Base-by-base conservation (phyloP, 2,113 vertebrate species). In the Ardeotis arabs region DNA sequence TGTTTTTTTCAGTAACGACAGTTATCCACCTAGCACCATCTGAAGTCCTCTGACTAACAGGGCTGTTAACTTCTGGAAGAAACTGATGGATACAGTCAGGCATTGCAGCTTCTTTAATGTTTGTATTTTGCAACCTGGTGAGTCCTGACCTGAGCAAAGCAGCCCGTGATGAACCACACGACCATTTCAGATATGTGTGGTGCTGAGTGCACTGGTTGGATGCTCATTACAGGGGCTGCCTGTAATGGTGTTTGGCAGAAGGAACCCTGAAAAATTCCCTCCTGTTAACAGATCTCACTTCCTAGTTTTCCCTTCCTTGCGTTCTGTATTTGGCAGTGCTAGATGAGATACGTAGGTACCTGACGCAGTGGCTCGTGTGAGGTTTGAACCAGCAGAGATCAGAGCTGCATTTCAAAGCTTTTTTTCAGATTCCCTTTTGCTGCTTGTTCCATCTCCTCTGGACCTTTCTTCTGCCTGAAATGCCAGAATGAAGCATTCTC, bases 381-480 rank as follows among this genome's bases (percentile, higher is more conserved):
- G 49, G 28, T 84, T 82, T 91, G 41, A 82, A 90, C 62, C 41
- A 84, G 83, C 22, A 82, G 78, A 96, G 63, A 95, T 90, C 85
- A 93, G 55, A 89, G 47, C 45, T 82, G 44, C 68, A 64, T 95
- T 94, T 90, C 80, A 95, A 93, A 94, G 86, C 14, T 15, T 50
- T 53, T 84, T 73, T 82, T 87, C 60, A 88, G 63, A 35, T 95
- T 93, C 55, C 69, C 63, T 1, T 3, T 50, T 95, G 66, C 47
- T 91, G 45, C 47, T 91, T 81, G 31, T 90, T 95, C 88, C 55
- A 27, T 74, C 63, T 95, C 53, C 63, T 97, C 74, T 90, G 66
- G 79, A 96, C 44, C 20, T 89, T 95, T 59, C 50, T 95, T 29
- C 68, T 94, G 50, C 85, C 89, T 88, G 86, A 90, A 92, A 92